Percentiles rank a stretch among this genome's conserved stretches.
Evolutionary conservation across 2,113 vertebrate species (phyloP).

Genomic region (Zosterops borbonicus): DNA sequence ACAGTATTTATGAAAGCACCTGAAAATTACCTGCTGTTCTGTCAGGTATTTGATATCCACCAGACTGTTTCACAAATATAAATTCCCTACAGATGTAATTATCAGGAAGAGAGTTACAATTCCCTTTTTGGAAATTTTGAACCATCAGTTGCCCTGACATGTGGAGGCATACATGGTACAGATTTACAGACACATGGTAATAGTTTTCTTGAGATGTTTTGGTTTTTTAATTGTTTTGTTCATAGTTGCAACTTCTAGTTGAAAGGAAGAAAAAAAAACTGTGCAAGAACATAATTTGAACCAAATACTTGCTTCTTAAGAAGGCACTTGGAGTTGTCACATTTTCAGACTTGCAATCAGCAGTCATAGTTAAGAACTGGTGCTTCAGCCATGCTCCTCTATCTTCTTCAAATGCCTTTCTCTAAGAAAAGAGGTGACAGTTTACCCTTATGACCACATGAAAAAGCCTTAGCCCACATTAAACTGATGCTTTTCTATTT

Average conservation of each 20-base stretch:
- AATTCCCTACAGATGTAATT: background rate
- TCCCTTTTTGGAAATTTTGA: background rate
- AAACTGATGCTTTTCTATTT: background rate
- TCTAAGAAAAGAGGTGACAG: conserved; percentile 70
- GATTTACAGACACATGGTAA: background rate
- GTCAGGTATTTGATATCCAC: background rate
- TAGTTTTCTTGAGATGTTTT: background rate
- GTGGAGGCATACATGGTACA: background rate
- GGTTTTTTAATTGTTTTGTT: background rate
- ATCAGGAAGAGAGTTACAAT: background rate
- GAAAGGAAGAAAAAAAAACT: background rate
- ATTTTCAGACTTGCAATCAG: conserved; percentile 83
- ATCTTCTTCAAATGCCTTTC: conserved; percentile 92
- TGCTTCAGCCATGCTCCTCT: conserved; percentile 91
- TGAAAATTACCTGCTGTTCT: background rate
- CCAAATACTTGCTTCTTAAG: conserved; percentile 82
- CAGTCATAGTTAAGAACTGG: conserved; percentile 93
- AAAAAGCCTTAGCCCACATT: background rate
- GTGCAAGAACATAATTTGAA: background rate
- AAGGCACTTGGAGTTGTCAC: conserved; percentile 84
- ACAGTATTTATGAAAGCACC: background rate
- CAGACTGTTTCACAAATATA: background rate
- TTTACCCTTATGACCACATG: background rate
- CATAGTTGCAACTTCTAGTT: background rate
- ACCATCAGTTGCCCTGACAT: background rate